Evolutionary conservation across 37 sponge, comb jelly and placozoan species (phyloP), one percentile per base, ranked within the genome.

Genomic region (Diacarnus erythraeanus): DNA sequence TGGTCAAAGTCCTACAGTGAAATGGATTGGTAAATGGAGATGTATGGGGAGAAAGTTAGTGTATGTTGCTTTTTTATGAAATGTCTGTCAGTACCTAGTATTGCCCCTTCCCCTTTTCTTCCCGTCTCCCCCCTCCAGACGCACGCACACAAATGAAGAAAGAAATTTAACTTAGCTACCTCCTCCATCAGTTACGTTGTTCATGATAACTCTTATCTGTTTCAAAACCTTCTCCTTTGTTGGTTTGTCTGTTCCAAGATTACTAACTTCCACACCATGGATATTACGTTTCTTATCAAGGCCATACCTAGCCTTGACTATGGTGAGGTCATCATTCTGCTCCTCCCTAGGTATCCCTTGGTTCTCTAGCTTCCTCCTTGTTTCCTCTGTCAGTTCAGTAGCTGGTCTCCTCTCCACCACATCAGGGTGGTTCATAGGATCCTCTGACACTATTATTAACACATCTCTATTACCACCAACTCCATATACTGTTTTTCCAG

Each of bases 381-480:
- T 63, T 2, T 59, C 64, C 23, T 76, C 36, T 61, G 77, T 76
- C 40, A 76, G 77, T 31, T 61, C 57, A 47, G 12, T 47, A 2
- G 43, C 43, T 10, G 34, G 18, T 35, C 42, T 39, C 42, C 71
- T 35, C 17, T 6, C n/a, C 15, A 37, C 43, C 20, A 39, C 42
- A 71, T 71, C 71, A 39, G 43, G 71, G 38, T 40, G 25, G 12
- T 38, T n/a, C 3, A 39, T 8, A 6, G 12, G 18, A 20, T 38
- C 71, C 34, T 37, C 25, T 9, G 71, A 71, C 26, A 35, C 71
- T 38, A 71, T 39, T 8, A 71, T 71, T 2, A 71, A 38, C 9
- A 40, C 71, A 71, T 71, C 71, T 71, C 71, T 71, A 3, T 38
- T 76, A 82, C 42, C 75, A 66, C 56, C 34, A 42, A 74, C 70